Evolutionary conservation across 1,140 invertebrate genomes (phyloP), one percentile per base, ranked within the genome.

Genomic region (Popillia japonica): DNA sequence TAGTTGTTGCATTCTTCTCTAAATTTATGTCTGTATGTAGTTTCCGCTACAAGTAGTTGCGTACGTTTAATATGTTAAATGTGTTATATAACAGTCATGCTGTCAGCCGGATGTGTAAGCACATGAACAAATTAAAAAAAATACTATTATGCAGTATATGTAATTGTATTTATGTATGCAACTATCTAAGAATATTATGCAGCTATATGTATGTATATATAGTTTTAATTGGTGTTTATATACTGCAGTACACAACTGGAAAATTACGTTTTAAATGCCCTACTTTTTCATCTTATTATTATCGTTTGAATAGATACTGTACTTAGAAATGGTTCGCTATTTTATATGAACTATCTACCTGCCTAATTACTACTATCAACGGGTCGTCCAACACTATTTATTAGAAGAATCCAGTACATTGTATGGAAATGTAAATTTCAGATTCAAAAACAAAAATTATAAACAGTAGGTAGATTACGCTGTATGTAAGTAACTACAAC

Each of bases 151-250:
- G 17, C 48, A 55, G 48, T 14, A 55, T 6, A 55, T 55, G 48
- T 55, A 55, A 55, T 55, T 55, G 48, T 55, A 55, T 55, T 55
- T 55, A 55, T 17, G 48, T 55, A 55, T 55, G 48, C 17, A 55
- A 55, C 11, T 17, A 55, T 55, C n/a, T 55, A n/a, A 17, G 48
- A 55, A 55, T 55, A 17, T 17, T 55, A n/a, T n/a, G 14, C 2
- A n/a, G 48, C 17, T 55, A n/a, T 55, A 55, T 55, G 17, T 17
- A 55, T 55, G 6, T 55, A 55, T 17, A 55, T 55, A 17, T 55
- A 17, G 17, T 55, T 55, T 55, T 55, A 55, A 55, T 55, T 55
- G 48, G 48, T 55, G 17, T n/a, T 55, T 55, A 17, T 34, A 55
- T 55, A 17, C 17, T 55, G 48, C 17, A n/a, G 14, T 55, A 17